phyloP scores from a whole-genome alignment of 1,140 invertebrate genomes.

The Odontomachus brunneus region DNA sequence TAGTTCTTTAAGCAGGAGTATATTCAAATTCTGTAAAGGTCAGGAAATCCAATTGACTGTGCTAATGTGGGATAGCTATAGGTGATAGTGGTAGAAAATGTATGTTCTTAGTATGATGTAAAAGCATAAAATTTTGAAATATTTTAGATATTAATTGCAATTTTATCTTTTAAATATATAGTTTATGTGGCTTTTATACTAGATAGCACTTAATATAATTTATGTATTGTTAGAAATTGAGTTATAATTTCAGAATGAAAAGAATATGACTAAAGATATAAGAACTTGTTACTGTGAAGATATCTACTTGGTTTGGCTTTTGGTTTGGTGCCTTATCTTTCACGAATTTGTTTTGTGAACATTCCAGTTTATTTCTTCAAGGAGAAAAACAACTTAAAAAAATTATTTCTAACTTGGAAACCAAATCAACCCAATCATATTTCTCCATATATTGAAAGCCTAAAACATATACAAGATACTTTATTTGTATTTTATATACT shows the following conservation, averaged over 20 bases:
- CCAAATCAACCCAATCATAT: too few relatives aligned
- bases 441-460: too few relatives aligned
- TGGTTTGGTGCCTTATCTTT: too few relatives aligned
- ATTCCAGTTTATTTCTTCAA: too few relatives aligned
- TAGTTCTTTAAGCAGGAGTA: constrained; percentile 26
- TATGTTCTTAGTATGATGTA: constrained; percentile 35
- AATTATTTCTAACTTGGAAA: too few relatives aligned
- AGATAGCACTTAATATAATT: constrained; percentile 2
- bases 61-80: constrained; percentile 65
- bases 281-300: too few relatives aligned
- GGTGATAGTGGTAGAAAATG: constrained; percentile 35
- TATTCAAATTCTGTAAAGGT: constrained; percentile 74
- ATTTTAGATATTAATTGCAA: constrained; percentile 18
- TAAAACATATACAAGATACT: too few relatives aligned
- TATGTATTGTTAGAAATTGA: not conserved
- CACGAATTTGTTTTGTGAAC: too few relatives aligned
- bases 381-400: too few relatives aligned
- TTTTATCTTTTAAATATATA: constrained; percentile 31
- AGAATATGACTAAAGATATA: not conserved
- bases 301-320: too few relatives aligned
- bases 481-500: not conserved
- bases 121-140: constrained; percentile 29
- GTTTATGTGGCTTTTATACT: not conserved
- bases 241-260: not conserved
- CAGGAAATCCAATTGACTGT: constrained; percentile 66